Conservation (phyloP, 1,140 invertebrate species). For the Linepithema humile region DNA sequence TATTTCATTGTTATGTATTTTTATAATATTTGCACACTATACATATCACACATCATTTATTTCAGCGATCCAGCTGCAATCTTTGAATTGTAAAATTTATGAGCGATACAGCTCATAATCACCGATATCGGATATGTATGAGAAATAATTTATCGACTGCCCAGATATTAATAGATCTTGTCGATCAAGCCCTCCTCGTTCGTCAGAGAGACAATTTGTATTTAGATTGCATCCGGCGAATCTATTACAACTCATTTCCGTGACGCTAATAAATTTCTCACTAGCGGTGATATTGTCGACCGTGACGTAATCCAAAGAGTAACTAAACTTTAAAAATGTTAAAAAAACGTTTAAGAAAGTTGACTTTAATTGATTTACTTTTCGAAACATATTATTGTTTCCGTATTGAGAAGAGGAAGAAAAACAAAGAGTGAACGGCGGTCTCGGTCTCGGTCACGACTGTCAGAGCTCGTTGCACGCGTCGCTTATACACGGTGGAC, state of each 20-base stretch:
- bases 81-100: constrained; percentile 1
- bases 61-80: neutral
- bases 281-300: neutral
- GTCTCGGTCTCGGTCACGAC: constrained; percentile 46
- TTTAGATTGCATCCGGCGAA: neutral
- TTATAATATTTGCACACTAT: neutral
- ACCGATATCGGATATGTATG: neutral
- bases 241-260: neutral
- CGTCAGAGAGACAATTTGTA: neutral
- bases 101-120: neutral
- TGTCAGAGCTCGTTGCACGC: constrained; percentile 36
- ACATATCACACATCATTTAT: neutral
- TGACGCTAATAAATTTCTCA: neutral
- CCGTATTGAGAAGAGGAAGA: neutral
- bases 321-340: neutral
- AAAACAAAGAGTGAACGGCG: neutral
- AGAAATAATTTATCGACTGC: neutral
- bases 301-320: neutral
- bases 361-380: too few species aligned
- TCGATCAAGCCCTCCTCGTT: too few species aligned
- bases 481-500: constrained; percentile 38
- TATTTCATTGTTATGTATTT: neutral
- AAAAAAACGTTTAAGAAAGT: too few species aligned
- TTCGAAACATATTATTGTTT: neutral
- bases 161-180: constrained; percentile 12